Conservation (phyloP, 2,888 invertebrate genomes). For the Agrochola macilenta region DNA sequence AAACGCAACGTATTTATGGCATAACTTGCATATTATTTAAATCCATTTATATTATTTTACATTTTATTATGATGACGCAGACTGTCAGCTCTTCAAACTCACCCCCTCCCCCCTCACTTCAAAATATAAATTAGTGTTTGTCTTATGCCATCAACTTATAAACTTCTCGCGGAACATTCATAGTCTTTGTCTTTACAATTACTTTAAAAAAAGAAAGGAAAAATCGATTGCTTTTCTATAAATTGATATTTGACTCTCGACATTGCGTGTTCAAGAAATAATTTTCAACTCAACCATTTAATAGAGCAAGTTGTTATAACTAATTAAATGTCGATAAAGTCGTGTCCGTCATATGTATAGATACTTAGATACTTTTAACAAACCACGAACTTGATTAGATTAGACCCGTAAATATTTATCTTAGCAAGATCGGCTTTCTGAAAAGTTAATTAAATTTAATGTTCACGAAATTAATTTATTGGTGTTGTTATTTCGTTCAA, state of each 20-base stretch:
- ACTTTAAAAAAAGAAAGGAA: neutral
- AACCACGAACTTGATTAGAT: neutral
- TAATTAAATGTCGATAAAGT: constrained; percentile 3
- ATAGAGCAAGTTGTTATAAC: constrained; percentile 10
- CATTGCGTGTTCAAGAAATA: constrained; percentile 31
- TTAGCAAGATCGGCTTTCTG: neutral
- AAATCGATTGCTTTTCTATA: neutral
- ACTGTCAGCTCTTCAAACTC: neutral
- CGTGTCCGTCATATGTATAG: neutral
- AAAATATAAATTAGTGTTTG: neutral
- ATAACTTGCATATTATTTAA: neutral
- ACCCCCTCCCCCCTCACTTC: neutral
- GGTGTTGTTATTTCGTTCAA: neutral
- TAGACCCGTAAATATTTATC: neutral
- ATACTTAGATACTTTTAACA: constrained; percentile 2
- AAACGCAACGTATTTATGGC: neutral
- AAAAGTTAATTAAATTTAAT: neutral
- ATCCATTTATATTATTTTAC: neutral
- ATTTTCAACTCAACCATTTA: constrained; percentile 9
- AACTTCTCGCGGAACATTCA: neutral
- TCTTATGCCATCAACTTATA: neutral
- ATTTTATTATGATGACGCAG: neutral
- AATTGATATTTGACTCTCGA: constrained; percentile 14
- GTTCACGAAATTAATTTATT: neutral
- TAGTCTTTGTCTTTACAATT: neutral